These are phyloP conservation scores for Cisticola juncidis DNA, from an alignment of 2,113 vertebrate genomes.

Conservation along the genomic window DNA sequence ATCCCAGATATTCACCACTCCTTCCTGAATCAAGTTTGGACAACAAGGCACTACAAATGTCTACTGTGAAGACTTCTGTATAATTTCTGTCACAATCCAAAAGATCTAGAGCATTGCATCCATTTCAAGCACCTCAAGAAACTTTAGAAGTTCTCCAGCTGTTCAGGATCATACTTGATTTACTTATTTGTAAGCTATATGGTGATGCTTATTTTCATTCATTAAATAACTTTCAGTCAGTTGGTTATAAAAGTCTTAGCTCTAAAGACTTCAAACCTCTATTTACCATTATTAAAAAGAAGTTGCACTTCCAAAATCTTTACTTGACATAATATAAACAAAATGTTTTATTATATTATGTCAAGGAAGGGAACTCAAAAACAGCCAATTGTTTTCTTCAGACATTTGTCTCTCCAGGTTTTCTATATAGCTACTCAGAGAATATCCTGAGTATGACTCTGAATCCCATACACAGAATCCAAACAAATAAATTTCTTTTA, in stretches of 20 bases:
- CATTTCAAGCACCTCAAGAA: background rate
- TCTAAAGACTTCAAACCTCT: background rate
- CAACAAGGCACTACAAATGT: background rate
- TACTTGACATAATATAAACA: background rate
- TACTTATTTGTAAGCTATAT: background rate
- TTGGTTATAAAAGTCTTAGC: background rate
- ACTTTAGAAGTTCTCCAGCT: background rate
- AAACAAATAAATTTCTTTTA: background rate
- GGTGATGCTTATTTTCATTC: background rate
- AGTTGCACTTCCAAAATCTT: background rate
- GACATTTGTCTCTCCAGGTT: background rate
- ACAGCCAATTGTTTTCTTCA: fast-evolving
- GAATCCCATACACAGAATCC: background rate
- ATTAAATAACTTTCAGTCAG: background rate
- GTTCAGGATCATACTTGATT: background rate
- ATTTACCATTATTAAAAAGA: background rate
- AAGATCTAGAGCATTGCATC: background rate
- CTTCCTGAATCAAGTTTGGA: background rate
- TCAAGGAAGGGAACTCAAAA: background rate
- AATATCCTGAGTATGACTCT: background rate
- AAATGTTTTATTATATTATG: too few species aligned
- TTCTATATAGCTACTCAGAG: background rate
- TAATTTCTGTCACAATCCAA: background rate
- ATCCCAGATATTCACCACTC: background rate
- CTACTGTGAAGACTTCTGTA: background rate